Percentiles rank a stretch among this genome's conserved stretches.
Conservation (phyloP, 2,888 invertebrate genomes). For the Tiliacea citrago region DNA sequence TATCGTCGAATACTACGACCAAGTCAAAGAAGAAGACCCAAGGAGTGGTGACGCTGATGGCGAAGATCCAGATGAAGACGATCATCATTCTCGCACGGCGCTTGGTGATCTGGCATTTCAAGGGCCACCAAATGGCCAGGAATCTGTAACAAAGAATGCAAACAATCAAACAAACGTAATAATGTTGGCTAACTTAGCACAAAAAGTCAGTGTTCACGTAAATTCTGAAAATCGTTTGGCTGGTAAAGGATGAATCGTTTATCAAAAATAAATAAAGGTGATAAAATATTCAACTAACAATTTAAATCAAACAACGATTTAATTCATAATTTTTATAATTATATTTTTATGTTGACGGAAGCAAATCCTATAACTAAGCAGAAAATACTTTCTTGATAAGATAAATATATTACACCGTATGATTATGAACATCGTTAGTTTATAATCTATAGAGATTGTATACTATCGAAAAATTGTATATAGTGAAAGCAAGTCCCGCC, state of each 20-base stretch:
- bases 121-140: slow-evolving; percentile 98
- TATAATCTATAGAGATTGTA: too few species aligned
- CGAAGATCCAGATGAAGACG: slow-evolving; percentile 97
- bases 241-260: background rate
- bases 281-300: background rate
- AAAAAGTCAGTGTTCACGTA: background rate
- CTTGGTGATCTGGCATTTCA: slow-evolving; percentile 97
- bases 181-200: background rate
- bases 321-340: background rate
- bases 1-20: slow-evolving; percentile 93
- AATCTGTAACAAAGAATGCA: slow-evolving; percentile 93
- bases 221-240: background rate
- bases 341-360: slow-evolving; percentile 5
- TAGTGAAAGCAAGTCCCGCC: too few species aligned
- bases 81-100: slow-evolving; percentile 96
- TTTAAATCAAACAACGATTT: background rate
- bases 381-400: background rate
- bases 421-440: too few species aligned
- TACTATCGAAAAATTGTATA: too few species aligned
- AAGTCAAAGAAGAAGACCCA: slow-evolving; percentile 98
- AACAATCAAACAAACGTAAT: slow-evolving; percentile 40
- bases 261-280: background rate
- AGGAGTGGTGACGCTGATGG: slow-evolving; percentile 95
- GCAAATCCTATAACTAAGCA: background rate
- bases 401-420: background rate